Evolutionary conservation across 2,113 vertebrate genomes (phyloP).

Genomic region (Psammodynastes pulverulentus): DNA sequence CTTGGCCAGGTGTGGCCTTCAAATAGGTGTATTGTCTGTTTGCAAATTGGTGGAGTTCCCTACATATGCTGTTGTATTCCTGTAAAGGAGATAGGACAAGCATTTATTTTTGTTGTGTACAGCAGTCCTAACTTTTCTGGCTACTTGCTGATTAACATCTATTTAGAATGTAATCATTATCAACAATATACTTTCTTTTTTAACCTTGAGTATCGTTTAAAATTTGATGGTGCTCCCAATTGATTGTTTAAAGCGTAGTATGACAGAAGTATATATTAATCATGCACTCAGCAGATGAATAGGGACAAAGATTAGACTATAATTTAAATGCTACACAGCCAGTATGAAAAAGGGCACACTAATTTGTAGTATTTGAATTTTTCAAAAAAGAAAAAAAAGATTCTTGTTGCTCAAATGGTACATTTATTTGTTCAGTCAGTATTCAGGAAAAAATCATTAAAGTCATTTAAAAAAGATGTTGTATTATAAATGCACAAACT

Average conservation of each 20-base stretch:
- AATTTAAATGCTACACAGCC: background rate
- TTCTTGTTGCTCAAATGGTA: background rate
- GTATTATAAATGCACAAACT: background rate
- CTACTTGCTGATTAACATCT: background rate
- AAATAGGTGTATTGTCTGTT: background rate
- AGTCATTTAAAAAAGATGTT: background rate
- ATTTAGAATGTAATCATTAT: background rate
- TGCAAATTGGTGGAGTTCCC: background rate
- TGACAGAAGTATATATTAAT: background rate
- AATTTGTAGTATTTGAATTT: background rate
- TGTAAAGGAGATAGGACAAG: background rate
- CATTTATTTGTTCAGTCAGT: background rate
- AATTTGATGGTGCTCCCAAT: background rate
- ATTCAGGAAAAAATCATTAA: background rate
- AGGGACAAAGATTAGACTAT: background rate
- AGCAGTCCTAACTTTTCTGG: background rate
- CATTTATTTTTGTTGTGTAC: background rate
- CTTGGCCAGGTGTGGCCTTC: background rate
- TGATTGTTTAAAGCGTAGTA: fast-evolving
- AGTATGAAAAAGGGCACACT: background rate
- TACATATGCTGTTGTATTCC: background rate
- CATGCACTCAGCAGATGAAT: fast-evolving
- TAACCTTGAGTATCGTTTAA: background rate
- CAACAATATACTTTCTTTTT: background rate
- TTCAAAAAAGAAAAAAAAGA: background rate